phyloP scores from a whole-genome alignment of 1,140 invertebrate species.

The Eulimnadia texana region DNA sequence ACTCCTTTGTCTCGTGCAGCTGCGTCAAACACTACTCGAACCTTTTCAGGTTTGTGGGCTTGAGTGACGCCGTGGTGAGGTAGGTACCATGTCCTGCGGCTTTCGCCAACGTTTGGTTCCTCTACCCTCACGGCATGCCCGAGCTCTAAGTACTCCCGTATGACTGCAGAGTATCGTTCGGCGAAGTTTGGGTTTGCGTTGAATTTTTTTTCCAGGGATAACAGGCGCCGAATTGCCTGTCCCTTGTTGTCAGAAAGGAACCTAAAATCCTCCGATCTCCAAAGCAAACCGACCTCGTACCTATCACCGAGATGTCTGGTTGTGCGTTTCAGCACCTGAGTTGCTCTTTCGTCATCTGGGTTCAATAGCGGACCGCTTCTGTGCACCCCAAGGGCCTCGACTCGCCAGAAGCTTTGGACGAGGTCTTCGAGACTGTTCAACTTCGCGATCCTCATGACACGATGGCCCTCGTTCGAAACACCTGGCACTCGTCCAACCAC shows the following conservation, averaged over 20 bases:
- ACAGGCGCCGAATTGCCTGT: no score
- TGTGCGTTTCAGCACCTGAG: neutral
- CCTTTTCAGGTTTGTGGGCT: slow-evolving; percentile 20
- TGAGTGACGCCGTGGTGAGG: slow-evolving; percentile 30
- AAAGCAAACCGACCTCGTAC: slow-evolving; percentile 6
- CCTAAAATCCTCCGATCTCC: no score
- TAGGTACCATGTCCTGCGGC: slow-evolving; percentile 25
- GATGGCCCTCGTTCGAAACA: no score
- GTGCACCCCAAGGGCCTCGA: neutral
- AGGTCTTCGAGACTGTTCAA: neutral
- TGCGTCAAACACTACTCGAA: slow-evolving; percentile 29
- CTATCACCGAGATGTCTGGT: neutral
- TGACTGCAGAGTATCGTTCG: neutral
- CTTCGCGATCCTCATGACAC: neutral
- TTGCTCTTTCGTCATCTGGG: neutral
- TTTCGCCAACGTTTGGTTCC: neutral
- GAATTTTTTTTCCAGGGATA: slow-evolving; percentile 5
- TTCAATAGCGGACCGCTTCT: neutral
- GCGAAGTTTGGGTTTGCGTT: no score
- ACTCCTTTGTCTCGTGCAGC: slow-evolving; percentile 21
- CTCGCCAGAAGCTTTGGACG: neutral
- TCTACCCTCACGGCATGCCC: slow-evolving; percentile 13
- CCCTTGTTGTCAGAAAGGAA: no score
- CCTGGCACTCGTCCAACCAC: neutral
- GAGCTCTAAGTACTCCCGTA: slow-evolving; percentile 14